Base-by-base conservation (phyloP, 2,888 invertebrate genomes). In the Lasioglossum marginatum region DNA sequence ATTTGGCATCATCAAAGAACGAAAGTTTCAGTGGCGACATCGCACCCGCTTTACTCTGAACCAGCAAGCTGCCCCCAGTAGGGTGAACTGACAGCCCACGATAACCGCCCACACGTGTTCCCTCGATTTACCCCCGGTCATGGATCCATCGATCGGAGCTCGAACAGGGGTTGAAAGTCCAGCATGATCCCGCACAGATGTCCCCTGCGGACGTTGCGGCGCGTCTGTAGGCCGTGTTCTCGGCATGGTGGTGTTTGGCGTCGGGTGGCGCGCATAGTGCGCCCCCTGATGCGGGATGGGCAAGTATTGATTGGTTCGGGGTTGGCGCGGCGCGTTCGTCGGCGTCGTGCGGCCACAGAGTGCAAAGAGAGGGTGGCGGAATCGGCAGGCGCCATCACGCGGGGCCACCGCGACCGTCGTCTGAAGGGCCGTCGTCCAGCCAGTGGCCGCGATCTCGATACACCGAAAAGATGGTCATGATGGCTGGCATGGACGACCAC, bases 401-500 rank as follows among this genome's bases (percentile, higher is more conserved):
- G 92, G 92, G 92, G 86, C 91, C 88, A 87, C 92, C 92, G 92
- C 92, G 89, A 91, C 91, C 90, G 92, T 91, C 90, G 91, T 91
- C 87, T 84, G 87, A 85, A 87, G 88, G 87, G 90, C 75, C 91
- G 87, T 87, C 88, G 82, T 88, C 90, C 87, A 91, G 91, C 85
- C 86, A 87, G 90, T 87, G 90, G 86, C 88, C 91, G 87, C 87
- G 90, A 86, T 87, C 86, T 78, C 82, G 88, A 90, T 82, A 90
- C 91, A 90, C 90, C 92, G 93, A 93, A 95, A 96, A 95, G 94
- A 97, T 97, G 97, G 97, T 97, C 96, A 97, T 96, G 95, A 97
- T 97, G 95, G 92, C 91, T 86, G 86, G 90, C 78, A 97, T 97
- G 96, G 97, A 98, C 95, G 98, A 98, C 94, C 97, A 97, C 96